These are phyloP conservation scores for Ophion costatus DNA, from an alignment of 2,888 invertebrate genomes.

Conservation along the genomic window DNA sequence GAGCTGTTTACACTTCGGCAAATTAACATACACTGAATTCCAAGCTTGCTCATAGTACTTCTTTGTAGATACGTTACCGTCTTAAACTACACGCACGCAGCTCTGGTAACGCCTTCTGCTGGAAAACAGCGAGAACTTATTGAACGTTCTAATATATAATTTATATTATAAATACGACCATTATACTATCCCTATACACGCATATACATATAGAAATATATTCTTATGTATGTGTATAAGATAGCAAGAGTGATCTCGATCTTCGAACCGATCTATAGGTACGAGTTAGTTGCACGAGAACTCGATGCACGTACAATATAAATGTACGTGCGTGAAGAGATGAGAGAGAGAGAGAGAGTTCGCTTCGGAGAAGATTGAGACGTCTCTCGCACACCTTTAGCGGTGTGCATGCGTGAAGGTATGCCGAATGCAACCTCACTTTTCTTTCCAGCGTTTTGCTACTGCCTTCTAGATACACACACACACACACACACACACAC, in stretches of 20 bases:
- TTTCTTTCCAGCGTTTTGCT: slow-evolving; percentile 63
- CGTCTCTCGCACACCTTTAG: slow-evolving; percentile 69
- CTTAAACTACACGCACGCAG: too few relatives aligned
- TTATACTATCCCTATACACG: background rate
- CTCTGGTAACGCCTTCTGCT: too few relatives aligned
- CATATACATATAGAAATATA: background rate
- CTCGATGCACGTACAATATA: slow-evolving; percentile 63
- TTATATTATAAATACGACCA: too few relatives aligned
- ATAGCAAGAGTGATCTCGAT: slow-evolving; percentile 49
- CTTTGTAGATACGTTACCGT: too few relatives aligned
- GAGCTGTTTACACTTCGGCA: too few relatives aligned
- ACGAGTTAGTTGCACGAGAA: slow-evolving; percentile 32
- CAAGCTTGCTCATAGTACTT: too few relatives aligned
- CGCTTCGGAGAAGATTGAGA: slow-evolving; percentile 66
- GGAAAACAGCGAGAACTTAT: too few relatives aligned
- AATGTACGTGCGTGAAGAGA: slow-evolving; percentile 56
- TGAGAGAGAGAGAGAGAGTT: slow-evolving; percentile 37
- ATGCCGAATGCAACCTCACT: slow-evolving; percentile 68
- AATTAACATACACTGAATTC: too few relatives aligned
- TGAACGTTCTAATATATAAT: too few relatives aligned
- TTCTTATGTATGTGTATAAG: slow-evolving; percentile 10
- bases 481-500: background rate
- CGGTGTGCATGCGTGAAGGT: slow-evolving; percentile 70
- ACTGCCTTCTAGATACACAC: slow-evolving; percentile 12
- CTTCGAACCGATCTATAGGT: slow-evolving; percentile 33